Evolutionary conservation across 2,797 vertebrate species (phyloP), one percentile per base, ranked within the genome.

Genomic region (Chelon labrosus): DNA sequence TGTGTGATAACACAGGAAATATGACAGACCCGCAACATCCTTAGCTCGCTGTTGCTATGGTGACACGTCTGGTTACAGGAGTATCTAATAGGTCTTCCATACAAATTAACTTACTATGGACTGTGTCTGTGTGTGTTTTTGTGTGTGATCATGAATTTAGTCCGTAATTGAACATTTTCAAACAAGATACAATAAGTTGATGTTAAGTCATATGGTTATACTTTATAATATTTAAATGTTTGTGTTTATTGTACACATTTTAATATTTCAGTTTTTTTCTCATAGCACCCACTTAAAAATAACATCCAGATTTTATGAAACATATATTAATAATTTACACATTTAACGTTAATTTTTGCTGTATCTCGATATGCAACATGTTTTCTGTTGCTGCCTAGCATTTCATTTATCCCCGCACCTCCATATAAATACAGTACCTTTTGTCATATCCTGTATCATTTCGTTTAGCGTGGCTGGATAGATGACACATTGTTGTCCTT

Each of bases 11-110:
- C 75, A 73, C 80, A 90, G 84, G 82, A 89, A 91, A 85, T 77
- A 65, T 84, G 79, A 88, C 73, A 71, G 77, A 82, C 74, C 69
- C 82, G 70, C 80, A 89, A 73, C 82, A 85, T 85, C 84, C 81
- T 83, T 75, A 73, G 82, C 83, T 81, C 85, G 63, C 75, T 90
- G 93, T 94, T 95, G 89, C 93, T 82, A 94, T 94, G 88, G 90
- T 4, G 71, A 94, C 91, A 74, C 79, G 73, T 88, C 88, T 89
- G 87, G 89, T 88, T 88, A 90, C 80, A 88, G 82, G 85, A 90
- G 73, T 79, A 71, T 87, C 78, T 90, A 85, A 84, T 85, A 79
- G 72, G 77, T 73, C 75, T 73, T 44, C 65, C 75, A 80, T 85
- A 84, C 84, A 85, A 86, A 88, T 84, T 39, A 84, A 87, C 69